Conservation (phyloP, 1,140 invertebrate species). For the Potamilus streckersoni region DNA sequence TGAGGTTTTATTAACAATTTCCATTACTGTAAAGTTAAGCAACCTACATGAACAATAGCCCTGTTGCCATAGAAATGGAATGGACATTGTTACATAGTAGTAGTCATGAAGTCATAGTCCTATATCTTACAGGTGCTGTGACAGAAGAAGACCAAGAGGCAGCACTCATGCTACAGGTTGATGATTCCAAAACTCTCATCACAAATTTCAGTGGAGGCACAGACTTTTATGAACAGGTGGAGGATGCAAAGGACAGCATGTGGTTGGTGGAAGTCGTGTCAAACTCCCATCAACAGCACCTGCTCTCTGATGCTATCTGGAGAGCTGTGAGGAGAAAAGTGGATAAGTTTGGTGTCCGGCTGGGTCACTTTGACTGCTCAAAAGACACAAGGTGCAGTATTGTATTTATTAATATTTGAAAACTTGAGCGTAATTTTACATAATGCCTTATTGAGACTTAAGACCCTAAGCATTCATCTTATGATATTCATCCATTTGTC, state of each 20-base stretch:
- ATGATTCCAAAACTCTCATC: conserved; percentile 43
- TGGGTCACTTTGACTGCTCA: conserved; percentile 70
- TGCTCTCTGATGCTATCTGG: conserved; percentile 62
- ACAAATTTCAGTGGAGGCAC: conserved; percentile 69
- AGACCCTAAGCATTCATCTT: too few species aligned
- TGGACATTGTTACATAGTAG: too few species aligned
- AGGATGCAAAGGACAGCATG: conserved; percentile 73
- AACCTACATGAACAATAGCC: too few species aligned
- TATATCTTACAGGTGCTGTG: conserved; percentile 53
- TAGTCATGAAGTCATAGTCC: too few species aligned
- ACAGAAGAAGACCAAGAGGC: conserved; percentile 58
- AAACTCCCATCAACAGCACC: conserved; percentile 13
- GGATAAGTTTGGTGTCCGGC: conserved; percentile 69
- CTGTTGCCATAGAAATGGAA: too few species aligned
- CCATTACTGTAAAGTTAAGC: too few species aligned
- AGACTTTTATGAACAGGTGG: conserved; percentile 59
- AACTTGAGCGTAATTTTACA: too few species aligned
- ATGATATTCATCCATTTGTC: too few species aligned
- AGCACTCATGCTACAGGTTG: conserved; percentile 10
- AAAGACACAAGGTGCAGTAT: conserved; percentile 65
- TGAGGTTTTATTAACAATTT: too few species aligned
- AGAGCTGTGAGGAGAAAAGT: conserved; percentile 65
- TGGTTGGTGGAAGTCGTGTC: conserved; percentile 71
- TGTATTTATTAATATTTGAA: background rate
- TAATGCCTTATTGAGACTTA: too few species aligned